Conservation (phyloP, 2,888 invertebrate species). For the Shargacucullia verbasci region DNA sequence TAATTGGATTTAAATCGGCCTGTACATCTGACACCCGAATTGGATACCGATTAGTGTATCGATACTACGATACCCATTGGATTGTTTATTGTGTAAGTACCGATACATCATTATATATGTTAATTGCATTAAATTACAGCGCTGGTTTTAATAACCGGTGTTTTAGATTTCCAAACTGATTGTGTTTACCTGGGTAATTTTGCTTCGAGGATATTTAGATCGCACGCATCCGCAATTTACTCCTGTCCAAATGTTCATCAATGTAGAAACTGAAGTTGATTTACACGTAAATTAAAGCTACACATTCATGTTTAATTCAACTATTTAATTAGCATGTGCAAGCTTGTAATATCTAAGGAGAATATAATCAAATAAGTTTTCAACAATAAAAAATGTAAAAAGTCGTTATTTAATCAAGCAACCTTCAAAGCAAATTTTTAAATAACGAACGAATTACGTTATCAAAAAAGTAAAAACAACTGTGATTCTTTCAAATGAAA, state of each 20-base stretch:
- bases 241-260: conserved; percentile 20
- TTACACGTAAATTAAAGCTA: conserved; percentile 14
- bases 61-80: conserved; percentile 58
- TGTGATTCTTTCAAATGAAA: conserved; percentile 7
- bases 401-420: conserved; percentile 39
- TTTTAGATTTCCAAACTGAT: conserved; percentile 54
- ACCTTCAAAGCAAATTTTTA: conserved; percentile 33
- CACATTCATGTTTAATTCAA: conserved; percentile 9
- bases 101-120: conserved; percentile 44
- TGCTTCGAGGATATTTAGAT: conserved; percentile 50
- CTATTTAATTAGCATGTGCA: conserved; percentile 2
- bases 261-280: conserved; percentile 33
- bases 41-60: conserved; percentile 66
- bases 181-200: conserved; percentile 45
- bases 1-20: conserved; percentile 68
- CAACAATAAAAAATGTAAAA: conserved; percentile 13
- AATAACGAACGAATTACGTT: conserved; percentile 26
- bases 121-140: conserved; percentile 55
- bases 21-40: conserved; percentile 67
- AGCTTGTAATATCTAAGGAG: not conserved
- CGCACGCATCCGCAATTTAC: conserved; percentile 54
- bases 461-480: conserved; percentile 11
- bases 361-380: conserved; percentile 2
- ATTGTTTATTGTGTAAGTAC: conserved; percentile 82
- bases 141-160: conserved; percentile 43